phyloP scores from a whole-genome alignment of 2,113 vertebrate genomes.

The Chaetodon trifascialis region DNA sequence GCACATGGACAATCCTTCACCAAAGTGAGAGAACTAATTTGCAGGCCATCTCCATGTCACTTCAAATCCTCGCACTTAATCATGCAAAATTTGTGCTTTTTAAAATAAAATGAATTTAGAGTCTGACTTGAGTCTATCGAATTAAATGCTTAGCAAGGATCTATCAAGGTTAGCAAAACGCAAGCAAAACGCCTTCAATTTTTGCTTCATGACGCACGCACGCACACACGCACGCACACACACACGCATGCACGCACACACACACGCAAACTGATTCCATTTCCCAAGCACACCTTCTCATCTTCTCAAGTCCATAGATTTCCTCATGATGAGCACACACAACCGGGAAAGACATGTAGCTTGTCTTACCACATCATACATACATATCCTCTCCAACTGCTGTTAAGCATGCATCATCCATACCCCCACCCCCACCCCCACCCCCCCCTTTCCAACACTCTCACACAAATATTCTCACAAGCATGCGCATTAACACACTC shows the following conservation, averaged over 20 bases:
- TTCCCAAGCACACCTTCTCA: slow-evolving; percentile 14
- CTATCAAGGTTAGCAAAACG: slow-evolving; percentile 24
- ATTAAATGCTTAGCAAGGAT: slow-evolving; percentile 26
- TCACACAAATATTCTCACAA: slow-evolving; percentile 19
- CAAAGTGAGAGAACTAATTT: slow-evolving; percentile 44
- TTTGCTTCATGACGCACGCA: slow-evolving; percentile 19
- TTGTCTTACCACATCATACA: neutral
- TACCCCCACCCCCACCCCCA: too few relatives aligned
- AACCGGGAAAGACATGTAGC: slow-evolving; percentile 20
- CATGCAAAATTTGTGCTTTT: neutral
- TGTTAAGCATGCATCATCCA: slow-evolving; percentile 1
- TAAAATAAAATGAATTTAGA: neutral
- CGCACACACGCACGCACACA: too few relatives aligned
- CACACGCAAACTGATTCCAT: neutral
- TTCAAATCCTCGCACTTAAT: slow-evolving; percentile 32
- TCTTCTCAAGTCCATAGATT: neutral
- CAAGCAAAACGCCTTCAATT: slow-evolving; percentile 21
- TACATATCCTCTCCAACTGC: slow-evolving; percentile 9
- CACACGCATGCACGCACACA: neutral
- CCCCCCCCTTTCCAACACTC: neutral
- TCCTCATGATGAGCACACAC: slow-evolving; percentile 1
- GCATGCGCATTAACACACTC: slow-evolving; percentile 37
- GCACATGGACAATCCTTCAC: slow-evolving; percentile 35
- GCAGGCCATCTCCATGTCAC: slow-evolving; percentile 19
- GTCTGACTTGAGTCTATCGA: slow-evolving; percentile 15